Percentiles rank a stretch among this genome's conserved stretches.
These are phyloP conservation scores for Sesamia nonagrioides DNA, from an alignment of 1,140 invertebrate species.

Conservation along the genomic window DNA sequence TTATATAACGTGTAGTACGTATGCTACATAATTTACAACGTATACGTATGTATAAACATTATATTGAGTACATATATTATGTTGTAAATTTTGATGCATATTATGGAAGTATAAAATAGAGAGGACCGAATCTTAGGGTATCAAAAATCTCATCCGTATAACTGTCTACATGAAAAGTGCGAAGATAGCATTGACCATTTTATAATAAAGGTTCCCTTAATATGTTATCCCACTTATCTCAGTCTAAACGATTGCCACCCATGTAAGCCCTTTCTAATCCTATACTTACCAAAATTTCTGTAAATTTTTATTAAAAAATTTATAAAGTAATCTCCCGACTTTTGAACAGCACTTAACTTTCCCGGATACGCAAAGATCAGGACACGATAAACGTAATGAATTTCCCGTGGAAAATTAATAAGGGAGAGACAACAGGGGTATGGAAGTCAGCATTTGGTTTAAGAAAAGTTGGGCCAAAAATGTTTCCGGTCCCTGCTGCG, in stretches of 20 bases:
- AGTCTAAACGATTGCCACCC: background rate
- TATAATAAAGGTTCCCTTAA: no score
- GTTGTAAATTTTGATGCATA: no score
- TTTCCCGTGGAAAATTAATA: conserved; percentile 25
- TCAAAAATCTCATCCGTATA: no score
- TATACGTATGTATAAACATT: no score
- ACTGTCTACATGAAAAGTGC: no score
- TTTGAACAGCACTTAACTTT: conserved; percentile 20
- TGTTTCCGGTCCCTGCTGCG: conserved; percentile 16
- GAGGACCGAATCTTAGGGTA: no score
- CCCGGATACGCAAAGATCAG: conserved; percentile 5
- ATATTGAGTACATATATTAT: no score
- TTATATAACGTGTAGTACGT: no score
- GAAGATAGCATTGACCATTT: no score
- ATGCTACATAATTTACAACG: no score
- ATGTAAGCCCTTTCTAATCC: background rate
- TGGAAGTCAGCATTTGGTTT: conserved; percentile 18
- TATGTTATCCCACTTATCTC: background rate
- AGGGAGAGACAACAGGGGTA: conserved; percentile 27
- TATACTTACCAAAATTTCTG: background rate
- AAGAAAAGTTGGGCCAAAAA: conserved; percentile 31
- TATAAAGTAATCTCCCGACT: background rate
- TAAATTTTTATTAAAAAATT: background rate
- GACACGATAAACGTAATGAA: conserved; percentile 37
- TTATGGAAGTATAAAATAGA: no score